These are phyloP conservation scores for Leucophenga maculata DNA, from an alignment of 2,888 invertebrate species.

Conservation along the genomic window DNA sequence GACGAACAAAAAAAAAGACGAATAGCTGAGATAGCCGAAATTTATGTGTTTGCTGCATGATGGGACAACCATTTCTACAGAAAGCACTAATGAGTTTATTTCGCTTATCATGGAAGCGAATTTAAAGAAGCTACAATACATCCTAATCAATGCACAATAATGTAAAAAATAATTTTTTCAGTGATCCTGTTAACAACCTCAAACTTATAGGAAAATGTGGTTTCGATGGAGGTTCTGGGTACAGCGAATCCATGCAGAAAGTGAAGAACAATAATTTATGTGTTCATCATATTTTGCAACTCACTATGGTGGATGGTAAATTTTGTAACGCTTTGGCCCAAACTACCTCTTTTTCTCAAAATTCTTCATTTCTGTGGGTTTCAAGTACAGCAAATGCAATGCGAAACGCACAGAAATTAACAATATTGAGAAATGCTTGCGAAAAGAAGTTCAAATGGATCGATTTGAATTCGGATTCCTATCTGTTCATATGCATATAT, in stretches of 20 bases:
- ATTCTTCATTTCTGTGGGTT: too few species aligned
- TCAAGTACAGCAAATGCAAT: too few species aligned
- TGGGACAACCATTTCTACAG: too few species aligned
- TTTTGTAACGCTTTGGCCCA: constrained; percentile 1
- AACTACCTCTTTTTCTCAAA: background rate
- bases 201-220: constrained; percentile 34
- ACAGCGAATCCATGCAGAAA: constrained; percentile 38
- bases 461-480: constrained; percentile 6
- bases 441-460: background rate
- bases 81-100: too few species aligned
- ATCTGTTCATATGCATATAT: constrained; percentile 19
- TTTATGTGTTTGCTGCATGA: too few species aligned
- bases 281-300: background rate
- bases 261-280: constrained; percentile 29
- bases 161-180: background rate
- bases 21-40: too few species aligned
- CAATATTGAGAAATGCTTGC: constrained; percentile 1
- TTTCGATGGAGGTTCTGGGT: constrained; percentile 34
- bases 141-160: too few species aligned
- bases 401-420: background rate
- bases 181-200: constrained; percentile 26
- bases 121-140: too few species aligned
- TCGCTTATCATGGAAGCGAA: too few species aligned
- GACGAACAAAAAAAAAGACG: too few species aligned
- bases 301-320: constrained; percentile 18